Evolutionary conservation across 2,888 invertebrate genomes (phyloP), one percentile per base, ranked within the genome.

Genomic region (Microchrysa polita): DNA sequence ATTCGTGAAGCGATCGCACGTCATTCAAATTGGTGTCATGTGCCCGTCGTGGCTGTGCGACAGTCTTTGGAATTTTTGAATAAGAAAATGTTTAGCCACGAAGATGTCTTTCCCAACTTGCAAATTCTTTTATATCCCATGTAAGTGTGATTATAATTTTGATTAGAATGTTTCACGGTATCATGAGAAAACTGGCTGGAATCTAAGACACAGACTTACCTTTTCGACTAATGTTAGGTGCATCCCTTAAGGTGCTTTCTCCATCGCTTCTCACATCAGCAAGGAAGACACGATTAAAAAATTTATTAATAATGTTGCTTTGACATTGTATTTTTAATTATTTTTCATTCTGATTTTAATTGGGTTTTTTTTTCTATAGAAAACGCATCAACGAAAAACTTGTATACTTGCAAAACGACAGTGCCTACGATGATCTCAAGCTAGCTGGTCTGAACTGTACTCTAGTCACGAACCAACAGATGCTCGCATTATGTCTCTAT

Each of bases 121-220:
- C 89, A 90, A 74, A 81, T 93, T 40, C 81, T 93, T 7, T 81
- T 93, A 16, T 93, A 93, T 85, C 89, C 92, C 7, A 84, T 86
- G 92, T 92, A 84, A 88, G 81, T 77, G 52, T 65, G 44, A 77
- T 69, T n/a, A n/a, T n/a, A n/a, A n/a, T n/a, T n/a, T n/a, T n/a
- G n/a, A n/a, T n/a, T n/a, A n/a, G n/a, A n/a, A n/a, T n/a, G n/a
- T n/a, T n/a, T n/a, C n/a, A n/a, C n/a, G n/a, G n/a, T n/a, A n/a
- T n/a, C n/a, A n/a, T n/a, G n/a, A n/a, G n/a, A n/a, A n/a, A n/a
- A n/a, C n/a, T n/a, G n/a, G n/a, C n/a, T n/a, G n/a, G n/a, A n/a
- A n/a, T n/a, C n/a, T n/a, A n/a, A n/a, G n/a, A n/a, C n/a, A n/a
- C n/a, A n/a, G n/a, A n/a, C n/a, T n/a, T n/a, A n/a, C n/a, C n/a